These are phyloP conservation scores for Linyphia triangularis DNA, from an alignment of 2,888 invertebrate genomes.

Conservation along the genomic window DNA sequence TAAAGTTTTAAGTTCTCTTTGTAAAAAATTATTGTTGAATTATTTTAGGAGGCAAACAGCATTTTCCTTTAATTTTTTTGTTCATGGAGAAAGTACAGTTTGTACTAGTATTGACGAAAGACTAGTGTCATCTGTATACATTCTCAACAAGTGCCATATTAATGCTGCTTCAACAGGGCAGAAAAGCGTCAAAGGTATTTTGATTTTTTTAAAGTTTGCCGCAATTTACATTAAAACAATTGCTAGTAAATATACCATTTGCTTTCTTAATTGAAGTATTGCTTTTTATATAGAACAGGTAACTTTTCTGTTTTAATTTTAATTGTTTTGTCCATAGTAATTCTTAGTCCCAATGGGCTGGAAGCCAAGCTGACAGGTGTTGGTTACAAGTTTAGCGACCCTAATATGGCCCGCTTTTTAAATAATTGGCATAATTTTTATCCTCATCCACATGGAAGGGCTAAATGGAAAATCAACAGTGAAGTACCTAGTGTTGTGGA, in stretches of 20 bases:
- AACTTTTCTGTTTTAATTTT: background rate
- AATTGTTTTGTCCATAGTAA: conserved; percentile 84
- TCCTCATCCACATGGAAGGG: conserved; percentile 84
- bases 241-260: too few relatives aligned
- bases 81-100: conserved; percentile 99
- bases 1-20: background rate
- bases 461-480: conserved; percentile 78
- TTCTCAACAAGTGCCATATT: conserved; percentile 87
- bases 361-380: conserved; percentile 94
- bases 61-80: conserved; percentile 97
- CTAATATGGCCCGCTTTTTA: conserved; percentile 86
- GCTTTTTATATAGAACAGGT: background rate
- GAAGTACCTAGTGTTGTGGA: conserved; percentile 83
- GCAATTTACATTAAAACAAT: too few relatives aligned
- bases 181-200: conserved; percentile 83
- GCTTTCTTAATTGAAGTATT: too few relatives aligned
- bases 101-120: conserved; percentile 98
- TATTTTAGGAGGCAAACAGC: conserved; percentile 85
- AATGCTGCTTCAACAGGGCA: conserved; percentile 84
- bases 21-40: background rate
- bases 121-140: conserved; percentile 95
- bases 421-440: conserved; percentile 98
- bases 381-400: conserved; percentile 85
- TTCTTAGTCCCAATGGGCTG: conserved; percentile 96
- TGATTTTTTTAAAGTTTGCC: conserved; percentile 71